A percentile compares a stretch with the other conserved stretches of the same genome.
Conservation (phyloP, 2,797 vertebrate species). For the Neomorphus geoffroyi region DNA sequence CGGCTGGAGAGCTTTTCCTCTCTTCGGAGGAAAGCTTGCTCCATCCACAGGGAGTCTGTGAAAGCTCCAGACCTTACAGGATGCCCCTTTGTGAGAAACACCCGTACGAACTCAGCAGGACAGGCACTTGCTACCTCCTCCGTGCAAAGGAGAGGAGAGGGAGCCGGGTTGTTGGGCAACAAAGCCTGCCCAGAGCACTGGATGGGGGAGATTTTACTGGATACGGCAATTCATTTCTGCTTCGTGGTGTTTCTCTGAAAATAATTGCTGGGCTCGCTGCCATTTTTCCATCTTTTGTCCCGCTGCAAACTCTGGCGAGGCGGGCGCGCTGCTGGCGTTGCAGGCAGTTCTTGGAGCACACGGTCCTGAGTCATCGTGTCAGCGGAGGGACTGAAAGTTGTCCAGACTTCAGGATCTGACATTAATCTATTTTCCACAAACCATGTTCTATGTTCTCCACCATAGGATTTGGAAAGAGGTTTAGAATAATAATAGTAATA, state of each 20-base stretch:
- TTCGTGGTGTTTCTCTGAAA: background rate
- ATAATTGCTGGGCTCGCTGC: background rate
- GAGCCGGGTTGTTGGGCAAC: background rate
- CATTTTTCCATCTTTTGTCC: constrained; percentile 29
- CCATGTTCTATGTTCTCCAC: fast-evolving
- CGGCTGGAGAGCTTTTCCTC: background rate
- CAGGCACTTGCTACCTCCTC: background rate
- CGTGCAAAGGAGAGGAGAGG: fast-evolving
- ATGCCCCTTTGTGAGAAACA: background rate
- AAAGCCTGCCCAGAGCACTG: background rate
- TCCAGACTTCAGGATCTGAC: fast-evolving
- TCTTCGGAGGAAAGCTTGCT: background rate
- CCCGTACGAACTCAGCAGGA: background rate
- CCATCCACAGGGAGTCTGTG: fast-evolving
- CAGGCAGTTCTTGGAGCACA: background rate
- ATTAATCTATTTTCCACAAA: background rate
- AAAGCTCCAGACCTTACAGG: background rate
- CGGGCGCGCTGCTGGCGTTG: background rate
- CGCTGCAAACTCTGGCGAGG: background rate
- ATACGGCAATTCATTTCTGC: background rate
- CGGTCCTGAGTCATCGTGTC: background rate
- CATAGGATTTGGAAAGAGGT: background rate
- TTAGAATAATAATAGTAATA: background rate
- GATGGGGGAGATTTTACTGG: background rate
- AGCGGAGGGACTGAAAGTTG: background rate